A percentile compares a stretch with the other conserved stretches of the same genome.
Conservation (phyloP, 2,888 invertebrate genomes). For the Drosophila vallismaia region DNA sequence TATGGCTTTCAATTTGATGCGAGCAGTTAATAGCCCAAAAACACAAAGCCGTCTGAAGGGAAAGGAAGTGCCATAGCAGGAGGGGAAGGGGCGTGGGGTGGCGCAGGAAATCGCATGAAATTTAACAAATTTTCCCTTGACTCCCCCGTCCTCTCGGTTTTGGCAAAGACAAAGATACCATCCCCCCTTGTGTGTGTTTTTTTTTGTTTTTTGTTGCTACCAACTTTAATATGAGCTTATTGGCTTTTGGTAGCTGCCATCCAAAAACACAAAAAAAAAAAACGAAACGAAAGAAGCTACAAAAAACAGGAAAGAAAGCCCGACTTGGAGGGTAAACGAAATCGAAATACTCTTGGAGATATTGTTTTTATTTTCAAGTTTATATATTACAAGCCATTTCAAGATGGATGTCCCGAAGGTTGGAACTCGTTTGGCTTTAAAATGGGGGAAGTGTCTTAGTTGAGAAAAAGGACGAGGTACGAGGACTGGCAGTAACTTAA, state of each 20-base stretch:
- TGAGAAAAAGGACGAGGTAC: too few relatives aligned
- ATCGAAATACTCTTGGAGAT: not conserved
- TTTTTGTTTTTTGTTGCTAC: conserved; percentile 15
- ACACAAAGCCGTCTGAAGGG: conserved; percentile 12
- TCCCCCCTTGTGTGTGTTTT: not conserved
- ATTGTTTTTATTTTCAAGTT: not conserved
- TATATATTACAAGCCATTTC: not conserved
- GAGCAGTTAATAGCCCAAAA: conserved; percentile 61
- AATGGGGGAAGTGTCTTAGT: not conserved
- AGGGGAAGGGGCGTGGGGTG: not conserved
- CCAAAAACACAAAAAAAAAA: conserved; percentile 20
- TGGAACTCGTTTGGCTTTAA: not conserved
- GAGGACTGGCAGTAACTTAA: too few relatives aligned
- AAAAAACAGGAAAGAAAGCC: conserved; percentile 1
- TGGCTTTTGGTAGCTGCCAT: conserved; percentile 55
- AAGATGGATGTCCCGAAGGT: not conserved
- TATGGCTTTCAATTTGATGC: conserved; percentile 61
- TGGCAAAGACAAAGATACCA: conserved; percentile 28
- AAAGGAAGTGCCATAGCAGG: not conserved
- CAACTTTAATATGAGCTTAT: conserved; percentile 73
- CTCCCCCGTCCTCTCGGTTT: conserved; percentile 3
- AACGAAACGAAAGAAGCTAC: not conserved
- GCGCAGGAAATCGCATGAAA: conserved; percentile 34
- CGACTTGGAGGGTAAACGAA: not conserved
- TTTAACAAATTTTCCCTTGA: conserved; percentile 26